phyloP scores from a whole-genome alignment of 2,797 vertebrate genomes.

The Glossophaga mutica region DNA sequence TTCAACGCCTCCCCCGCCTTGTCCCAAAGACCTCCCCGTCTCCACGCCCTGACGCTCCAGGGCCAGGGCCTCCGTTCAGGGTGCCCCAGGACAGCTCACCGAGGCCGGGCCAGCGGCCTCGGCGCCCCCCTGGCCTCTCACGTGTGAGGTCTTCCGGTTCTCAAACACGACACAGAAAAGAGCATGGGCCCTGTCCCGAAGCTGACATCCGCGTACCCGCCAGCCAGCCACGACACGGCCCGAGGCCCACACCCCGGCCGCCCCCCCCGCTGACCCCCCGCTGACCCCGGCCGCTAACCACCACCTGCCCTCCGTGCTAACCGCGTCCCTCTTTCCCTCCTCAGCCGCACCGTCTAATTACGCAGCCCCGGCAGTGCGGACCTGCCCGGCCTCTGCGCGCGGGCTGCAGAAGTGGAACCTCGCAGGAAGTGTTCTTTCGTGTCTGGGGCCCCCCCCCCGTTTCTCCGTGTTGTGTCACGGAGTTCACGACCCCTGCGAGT shows the following conservation, averaged over 20 bases:
- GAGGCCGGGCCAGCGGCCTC: too few relatives aligned
- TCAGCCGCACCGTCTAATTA: conserved; percentile 20
- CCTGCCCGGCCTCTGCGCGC: neutral
- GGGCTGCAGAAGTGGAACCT: neutral
- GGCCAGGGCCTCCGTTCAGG: neutral
- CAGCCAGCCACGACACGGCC: neutral
- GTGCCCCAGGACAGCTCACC: neutral
- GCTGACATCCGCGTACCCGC: fast-evolving
- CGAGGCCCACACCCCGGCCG: fast-evolving
- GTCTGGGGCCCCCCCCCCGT: neutral
- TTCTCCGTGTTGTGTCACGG: fast-evolving
- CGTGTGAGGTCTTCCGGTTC: neutral
- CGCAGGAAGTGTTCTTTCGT: neutral
- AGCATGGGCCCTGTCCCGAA: fast-evolving
- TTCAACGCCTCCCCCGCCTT: fast-evolving
- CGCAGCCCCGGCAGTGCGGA: neutral
- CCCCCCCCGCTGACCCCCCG: too few relatives aligned
- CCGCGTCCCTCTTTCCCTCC: neutral
- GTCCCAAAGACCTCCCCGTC: neutral
- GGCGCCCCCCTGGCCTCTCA: neutral
- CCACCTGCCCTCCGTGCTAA: fast-evolving
- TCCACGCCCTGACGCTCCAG: fast-evolving
- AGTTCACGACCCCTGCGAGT: too few relatives aligned
- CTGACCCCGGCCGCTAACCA: fast-evolving
- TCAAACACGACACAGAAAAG: fast-evolving